Evolutionary conservation across 2,888 invertebrate genomes (phyloP).

Genomic region (Tridacna crocea): DNA sequence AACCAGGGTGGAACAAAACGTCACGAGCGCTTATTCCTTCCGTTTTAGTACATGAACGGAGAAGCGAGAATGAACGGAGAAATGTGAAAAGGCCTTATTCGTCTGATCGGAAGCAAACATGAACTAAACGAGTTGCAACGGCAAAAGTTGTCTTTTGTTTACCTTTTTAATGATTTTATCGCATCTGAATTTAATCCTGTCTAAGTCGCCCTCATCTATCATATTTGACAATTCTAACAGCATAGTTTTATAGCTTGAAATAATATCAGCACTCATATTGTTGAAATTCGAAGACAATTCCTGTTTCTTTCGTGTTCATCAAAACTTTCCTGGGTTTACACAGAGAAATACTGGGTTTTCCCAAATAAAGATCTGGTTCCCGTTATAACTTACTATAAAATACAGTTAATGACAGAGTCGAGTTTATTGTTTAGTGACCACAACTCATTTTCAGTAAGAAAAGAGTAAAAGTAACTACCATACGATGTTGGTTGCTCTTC

Average conservation of each 20-base stretch:
- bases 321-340: background rate
- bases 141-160: background rate
- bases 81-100: too few species aligned
- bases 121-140: too few species aligned
- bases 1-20: too few species aligned
- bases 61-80: too few species aligned
- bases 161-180: constrained; percentile 59
- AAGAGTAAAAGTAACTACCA: too few species aligned
- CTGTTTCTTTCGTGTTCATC: background rate
- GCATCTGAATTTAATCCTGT: constrained; percentile 63
- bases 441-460: too few species aligned
- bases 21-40: too few species aligned
- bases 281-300: background rate
- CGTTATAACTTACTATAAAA: background rate
- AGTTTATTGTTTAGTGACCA: background rate
- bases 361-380: background rate
- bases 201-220: constrained; percentile 62
- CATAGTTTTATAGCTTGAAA: constrained; percentile 47
- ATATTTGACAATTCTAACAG: constrained; percentile 59
- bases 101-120: too few species aligned
- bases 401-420: background rate
- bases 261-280: background rate
- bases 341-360: background rate
- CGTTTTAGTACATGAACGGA: too few species aligned
- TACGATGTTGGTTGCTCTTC: too few species aligned